Conservation (phyloP, 2,113 vertebrate species). For the Leptodactylus fuscus region DNA sequence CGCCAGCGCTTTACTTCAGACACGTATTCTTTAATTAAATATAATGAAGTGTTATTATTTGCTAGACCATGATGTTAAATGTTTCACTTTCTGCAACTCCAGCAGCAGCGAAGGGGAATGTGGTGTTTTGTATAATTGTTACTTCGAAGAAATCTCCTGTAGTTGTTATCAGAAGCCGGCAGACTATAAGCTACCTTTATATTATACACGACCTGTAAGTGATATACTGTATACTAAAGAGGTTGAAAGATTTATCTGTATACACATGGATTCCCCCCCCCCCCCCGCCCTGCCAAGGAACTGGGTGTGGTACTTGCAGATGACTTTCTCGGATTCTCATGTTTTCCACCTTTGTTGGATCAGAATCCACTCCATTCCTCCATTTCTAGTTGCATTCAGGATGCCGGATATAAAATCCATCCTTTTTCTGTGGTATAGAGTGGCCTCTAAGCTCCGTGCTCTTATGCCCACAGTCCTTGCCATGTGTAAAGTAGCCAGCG, state of each 20-base stretch:
- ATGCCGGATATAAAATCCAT: too few species aligned
- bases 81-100: slow-evolving; percentile 7
- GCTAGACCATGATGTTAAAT: slow-evolving; percentile 40
- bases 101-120: slow-evolving; percentile 29
- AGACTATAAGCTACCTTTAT: neutral
- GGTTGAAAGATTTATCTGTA: neutral
- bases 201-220: neutral
- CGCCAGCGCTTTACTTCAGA: slow-evolving; percentile 3
- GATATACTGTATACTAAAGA: neutral
- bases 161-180: neutral
- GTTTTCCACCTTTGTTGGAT: too few species aligned
- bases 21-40: slow-evolving; percentile 41
- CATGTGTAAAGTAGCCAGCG: too few species aligned
- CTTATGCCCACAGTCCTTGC: too few species aligned
- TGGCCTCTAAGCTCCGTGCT: too few species aligned
- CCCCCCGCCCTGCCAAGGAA: too few species aligned
- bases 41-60: slow-evolving; percentile 46
- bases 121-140: slow-evolving; percentile 4
- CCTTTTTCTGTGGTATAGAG: too few species aligned
- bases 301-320: too few species aligned
- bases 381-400: too few species aligned
- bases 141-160: slow-evolving; percentile 10
- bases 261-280: too few species aligned
- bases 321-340: too few species aligned
- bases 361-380: too few species aligned